Evolutionary conservation across 2,797 vertebrate species (phyloP).

Genomic region (Xyrichtys novacula): DNA sequence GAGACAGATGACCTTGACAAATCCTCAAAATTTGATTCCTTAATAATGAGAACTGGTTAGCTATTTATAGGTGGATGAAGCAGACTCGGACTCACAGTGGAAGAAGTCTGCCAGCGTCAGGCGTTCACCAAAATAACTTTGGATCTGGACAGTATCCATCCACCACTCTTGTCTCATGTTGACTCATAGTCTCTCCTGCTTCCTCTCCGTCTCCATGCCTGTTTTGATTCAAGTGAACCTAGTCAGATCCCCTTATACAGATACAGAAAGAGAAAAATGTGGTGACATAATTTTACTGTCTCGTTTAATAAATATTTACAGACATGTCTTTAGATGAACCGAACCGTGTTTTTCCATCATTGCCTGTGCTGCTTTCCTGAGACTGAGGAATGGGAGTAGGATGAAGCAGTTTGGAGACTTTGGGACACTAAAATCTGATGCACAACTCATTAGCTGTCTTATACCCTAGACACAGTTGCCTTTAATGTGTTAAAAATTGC

Average conservation of each 20-base stretch:
- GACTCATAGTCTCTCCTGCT: conserved; percentile 12
- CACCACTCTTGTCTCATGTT: conserved; percentile 27
- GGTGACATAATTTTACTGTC: conserved; percentile 13
- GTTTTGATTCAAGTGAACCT: conserved; percentile 13
- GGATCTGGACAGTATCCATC: conserved; percentile 35
- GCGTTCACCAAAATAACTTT: conserved; percentile 37
- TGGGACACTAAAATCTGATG: neutral
- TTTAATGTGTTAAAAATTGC: no score
- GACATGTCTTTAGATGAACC: neutral
- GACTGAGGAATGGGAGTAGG: neutral
- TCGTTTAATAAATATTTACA: neutral
- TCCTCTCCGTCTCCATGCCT: conserved; percentile 14
- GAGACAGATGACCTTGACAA: neutral
- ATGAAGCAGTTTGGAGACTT: neutral
- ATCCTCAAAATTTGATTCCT: neutral
- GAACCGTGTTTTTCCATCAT: neutral
- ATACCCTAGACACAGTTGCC: no score
- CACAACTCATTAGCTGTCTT: neutral
- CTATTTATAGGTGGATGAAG: conserved; percentile 33
- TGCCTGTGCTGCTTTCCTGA: conserved; percentile 9
- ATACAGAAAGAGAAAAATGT: conserved; percentile 11
- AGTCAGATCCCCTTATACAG: conserved; percentile 12
- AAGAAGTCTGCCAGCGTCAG: conserved; percentile 19
- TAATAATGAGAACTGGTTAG: neutral
- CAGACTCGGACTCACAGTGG: conserved; percentile 20